Evolutionary conservation across 2,113 vertebrate species (phyloP).

Genomic region (Eulacestoma nigropectus): DNA sequence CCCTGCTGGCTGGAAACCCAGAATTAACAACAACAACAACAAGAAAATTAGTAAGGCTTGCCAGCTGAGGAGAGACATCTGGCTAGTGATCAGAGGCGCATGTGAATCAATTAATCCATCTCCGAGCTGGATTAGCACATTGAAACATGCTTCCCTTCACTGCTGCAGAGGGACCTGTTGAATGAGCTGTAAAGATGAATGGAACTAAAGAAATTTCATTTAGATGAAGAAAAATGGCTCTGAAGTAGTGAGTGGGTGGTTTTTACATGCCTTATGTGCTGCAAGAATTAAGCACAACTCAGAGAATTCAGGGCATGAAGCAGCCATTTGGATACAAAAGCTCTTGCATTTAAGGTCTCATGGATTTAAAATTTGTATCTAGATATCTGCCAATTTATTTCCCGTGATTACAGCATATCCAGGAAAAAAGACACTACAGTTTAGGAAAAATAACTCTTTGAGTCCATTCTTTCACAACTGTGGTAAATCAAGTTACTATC

Average conservation of each 20-base stretch:
- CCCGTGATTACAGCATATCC: neutral
- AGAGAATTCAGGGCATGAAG: constrained; percentile 19
- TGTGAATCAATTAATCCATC: constrained; percentile 53
- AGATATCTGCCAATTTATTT: neutral
- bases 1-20: constrained; percentile 62
- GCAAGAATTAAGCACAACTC: constrained; percentile 21
- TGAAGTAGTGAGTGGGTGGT: constrained; percentile 41
- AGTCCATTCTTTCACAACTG: neutral
- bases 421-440: neutral
- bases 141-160: constrained; percentile 58
- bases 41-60: constrained; percentile 54
- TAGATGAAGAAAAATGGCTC: constrained; percentile 63
- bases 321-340: neutral
- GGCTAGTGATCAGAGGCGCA: constrained; percentile 69
- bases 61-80: constrained; percentile 68
- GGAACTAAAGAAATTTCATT: constrained; percentile 62
- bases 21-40: constrained; percentile 61
- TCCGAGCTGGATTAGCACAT: constrained; percentile 31
- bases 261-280: constrained; percentile 33
- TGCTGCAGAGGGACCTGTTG: constrained; percentile 49
- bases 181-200: constrained; percentile 60
- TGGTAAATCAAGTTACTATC: neutral
- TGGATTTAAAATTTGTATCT: neutral
- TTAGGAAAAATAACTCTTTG: neutral
- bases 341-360: neutral